phyloP scores from a whole-genome alignment of 1,140 invertebrate species.

The Epicauta chinensis region DNA sequence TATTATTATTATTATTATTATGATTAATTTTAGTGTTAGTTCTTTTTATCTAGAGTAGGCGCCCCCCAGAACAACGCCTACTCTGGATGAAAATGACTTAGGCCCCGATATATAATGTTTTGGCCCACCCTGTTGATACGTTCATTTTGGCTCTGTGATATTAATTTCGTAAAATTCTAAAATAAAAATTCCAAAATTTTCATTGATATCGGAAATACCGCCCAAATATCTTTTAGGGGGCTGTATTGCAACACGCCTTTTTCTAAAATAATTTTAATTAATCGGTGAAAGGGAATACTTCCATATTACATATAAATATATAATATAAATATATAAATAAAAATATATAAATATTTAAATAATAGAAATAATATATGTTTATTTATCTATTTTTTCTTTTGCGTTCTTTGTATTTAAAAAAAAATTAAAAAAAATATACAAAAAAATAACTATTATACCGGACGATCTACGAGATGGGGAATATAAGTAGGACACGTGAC shows the following conservation, averaged over 20 bases:
- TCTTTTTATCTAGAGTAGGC: too few relatives aligned
- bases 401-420: conserved; percentile 6
- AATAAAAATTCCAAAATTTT: conserved; percentile 23
- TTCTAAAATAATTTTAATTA: conserved; percentile 30
- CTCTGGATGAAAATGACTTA: neutral
- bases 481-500: too few relatives aligned
- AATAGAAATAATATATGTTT: conserved; percentile 17
- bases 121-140: too few relatives aligned
- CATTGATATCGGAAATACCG: too few relatives aligned
- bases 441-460: too few relatives aligned
- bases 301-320: neutral
- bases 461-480: too few relatives aligned
- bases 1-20: too few relatives aligned
- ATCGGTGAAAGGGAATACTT: conserved; percentile 37
- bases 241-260: too few relatives aligned
- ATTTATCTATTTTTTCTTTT: conserved; percentile 8
- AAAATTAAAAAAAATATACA: too few relatives aligned
- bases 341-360: conserved; percentile 2
- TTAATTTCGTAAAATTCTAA: conserved; percentile 27
- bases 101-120: conserved; percentile 3
- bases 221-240: too few relatives aligned
- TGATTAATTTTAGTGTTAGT: too few relatives aligned
- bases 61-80: too few relatives aligned
- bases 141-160: conserved; percentile 38
- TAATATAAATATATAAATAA: conserved; percentile 8